Evolutionary conservation across 35 echinoderm and acorn worm genomes (phyloP), one percentile per base, ranked within the genome.

Genomic region (Chiridota heheva): DNA sequence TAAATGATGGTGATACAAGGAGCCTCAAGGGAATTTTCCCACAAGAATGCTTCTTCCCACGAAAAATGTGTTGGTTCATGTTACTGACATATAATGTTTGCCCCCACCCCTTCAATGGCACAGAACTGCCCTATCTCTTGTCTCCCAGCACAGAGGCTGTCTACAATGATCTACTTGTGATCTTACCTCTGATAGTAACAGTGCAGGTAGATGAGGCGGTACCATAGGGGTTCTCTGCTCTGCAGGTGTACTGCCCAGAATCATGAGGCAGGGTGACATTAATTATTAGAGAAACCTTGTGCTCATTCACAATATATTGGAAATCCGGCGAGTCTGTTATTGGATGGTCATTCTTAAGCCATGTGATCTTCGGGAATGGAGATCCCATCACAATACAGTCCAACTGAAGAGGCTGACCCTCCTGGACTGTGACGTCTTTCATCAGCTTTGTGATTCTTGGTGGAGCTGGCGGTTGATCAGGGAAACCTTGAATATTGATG

Each of bases 231-330:
- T 98, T 98, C 20, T 76, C 81, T 58, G 95, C 95, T 67, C 69
- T 77, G 48, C 95, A 98, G n/a, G 95, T 88, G 58, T 98, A 98
- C 55, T 82, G 77, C 78, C 95, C 95, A n/a, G 84, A 81, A 60
- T 98, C 95, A 53, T 92, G 84, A 42, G 85, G 95, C 37, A 85
- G 76, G 1, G 86, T 86, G 1, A 88, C 85, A 17, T 69, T 91
- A 43, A 97, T 88, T 29, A 88, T 46, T 72, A 98, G 69, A 1
- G 85, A 91, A 16, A 98, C 89, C 38, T 82, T 72, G 40, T 98
- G 86, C 22, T 85, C 95, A 56, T 98, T 84, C 67, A 91, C 83
- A 13, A 88, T 58, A 22, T 98, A 98, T 60, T 92, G 95, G 65
- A 88, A 98, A 53, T 98, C 89, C 40, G 89, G 85, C 33, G 95